Evolutionary conservation across 1,140 invertebrate species (phyloP).

Genomic region (Scaptomyza pallida): DNA sequence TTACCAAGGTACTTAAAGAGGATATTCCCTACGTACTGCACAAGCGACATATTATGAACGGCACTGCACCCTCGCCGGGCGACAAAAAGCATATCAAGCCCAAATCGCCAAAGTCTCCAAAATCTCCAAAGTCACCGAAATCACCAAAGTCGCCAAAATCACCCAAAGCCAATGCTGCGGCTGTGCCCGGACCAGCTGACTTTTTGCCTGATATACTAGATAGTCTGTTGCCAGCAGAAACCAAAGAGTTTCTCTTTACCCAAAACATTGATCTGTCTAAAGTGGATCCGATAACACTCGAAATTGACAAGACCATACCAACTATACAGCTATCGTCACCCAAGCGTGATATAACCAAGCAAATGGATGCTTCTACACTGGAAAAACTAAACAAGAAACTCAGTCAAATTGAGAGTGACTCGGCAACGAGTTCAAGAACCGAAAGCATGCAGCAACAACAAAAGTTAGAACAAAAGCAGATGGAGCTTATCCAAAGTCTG

Average conservation of each 20-base stretch:
- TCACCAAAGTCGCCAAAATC: slow-evolving; percentile 85
- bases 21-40: slow-evolving; percentile 93
- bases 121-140: slow-evolving; percentile 86
- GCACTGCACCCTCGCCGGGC: slow-evolving; percentile 87
- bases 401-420: slow-evolving; percentile 89
- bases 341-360: slow-evolving; percentile 88
- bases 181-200: slow-evolving; percentile 46
- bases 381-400: slow-evolving; percentile 89
- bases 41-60: slow-evolving; percentile 92
- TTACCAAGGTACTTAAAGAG: slow-evolving; percentile 77
- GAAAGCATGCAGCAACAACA: slow-evolving; percentile 88
- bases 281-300: slow-evolving; percentile 88
- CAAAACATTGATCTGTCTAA: slow-evolving; percentile 89
- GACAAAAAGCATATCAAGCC: slow-evolving; percentile 85
- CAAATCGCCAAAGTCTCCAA: slow-evolving; percentile 86
- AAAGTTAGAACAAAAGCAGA: slow-evolving; percentile 85
- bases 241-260: slow-evolving; percentile 87
- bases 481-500: slow-evolving; percentile 82
- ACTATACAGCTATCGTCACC: slow-evolving; percentile 87
- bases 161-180: slow-evolving; percentile 43
- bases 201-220: slow-evolving; percentile 81
- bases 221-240: slow-evolving; percentile 75
- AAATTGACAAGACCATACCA: slow-evolving; percentile 87
- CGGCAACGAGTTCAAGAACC: slow-evolving; percentile 88
- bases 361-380: slow-evolving; percentile 87